A percentile compares a stretch with the other conserved stretches of the same genome.
phyloP scores from a whole-genome alignment of 2,113 vertebrate genomes.

The Cynopterus brachyotis region DNA sequence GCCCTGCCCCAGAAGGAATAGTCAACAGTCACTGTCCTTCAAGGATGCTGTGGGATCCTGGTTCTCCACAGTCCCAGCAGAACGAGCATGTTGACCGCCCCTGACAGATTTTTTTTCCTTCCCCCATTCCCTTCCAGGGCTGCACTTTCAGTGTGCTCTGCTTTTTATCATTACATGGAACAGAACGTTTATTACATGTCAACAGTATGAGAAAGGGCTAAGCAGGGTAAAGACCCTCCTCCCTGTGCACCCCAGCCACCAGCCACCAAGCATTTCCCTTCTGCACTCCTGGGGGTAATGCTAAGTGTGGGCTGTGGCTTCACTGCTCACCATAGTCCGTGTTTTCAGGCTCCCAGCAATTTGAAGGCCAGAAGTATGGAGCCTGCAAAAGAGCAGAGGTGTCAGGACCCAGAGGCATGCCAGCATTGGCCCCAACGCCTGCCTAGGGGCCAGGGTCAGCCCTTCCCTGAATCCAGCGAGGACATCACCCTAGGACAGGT shows the following conservation, averaged over 20 bases:
- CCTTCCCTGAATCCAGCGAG: neutral
- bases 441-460: neutral
- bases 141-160: neutral
- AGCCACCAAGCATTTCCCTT: neutral
- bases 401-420: neutral
- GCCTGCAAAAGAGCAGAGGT: constrained; percentile 86
- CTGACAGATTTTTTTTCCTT: neutral
- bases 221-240: neutral
- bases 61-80: neutral
- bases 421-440: neutral
- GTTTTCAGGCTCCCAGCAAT: constrained; percentile 99
- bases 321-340: constrained; percentile 94
- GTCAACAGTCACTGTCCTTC: neutral
- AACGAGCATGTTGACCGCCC: neutral
- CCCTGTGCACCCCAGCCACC: rapidly evolving
- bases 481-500: neutral
- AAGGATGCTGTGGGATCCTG: too few species aligned
- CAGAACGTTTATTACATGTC: neutral
- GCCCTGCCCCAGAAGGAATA: neutral
- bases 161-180: neutral
- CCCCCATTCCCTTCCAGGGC: neutral
- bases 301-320: neutral
- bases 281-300: neutral
- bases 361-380: constrained; percentile 98
- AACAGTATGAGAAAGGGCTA: neutral